phyloP scores from a whole-genome alignment of 2,113 vertebrate genomes.

The Phasianus colchicus region DNA sequence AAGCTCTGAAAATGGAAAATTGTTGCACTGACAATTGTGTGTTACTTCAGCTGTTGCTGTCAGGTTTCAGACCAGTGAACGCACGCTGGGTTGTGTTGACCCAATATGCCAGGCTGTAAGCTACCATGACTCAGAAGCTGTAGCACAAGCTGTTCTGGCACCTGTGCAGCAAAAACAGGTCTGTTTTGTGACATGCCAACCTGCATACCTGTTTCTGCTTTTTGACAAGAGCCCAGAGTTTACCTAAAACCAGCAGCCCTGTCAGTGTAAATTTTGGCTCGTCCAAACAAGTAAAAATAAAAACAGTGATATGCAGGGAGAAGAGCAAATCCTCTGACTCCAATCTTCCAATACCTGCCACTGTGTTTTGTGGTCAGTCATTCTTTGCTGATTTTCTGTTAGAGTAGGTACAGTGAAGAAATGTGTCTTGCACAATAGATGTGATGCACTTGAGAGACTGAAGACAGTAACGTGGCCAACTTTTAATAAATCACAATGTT shows the following conservation, averaged over 20 bases:
- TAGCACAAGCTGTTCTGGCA: not conserved
- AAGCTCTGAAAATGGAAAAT: not conserved
- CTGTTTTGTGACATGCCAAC: not conserved
- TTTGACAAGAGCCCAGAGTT: not conserved
- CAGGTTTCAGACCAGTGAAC: not conserved
- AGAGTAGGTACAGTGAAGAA: not conserved
- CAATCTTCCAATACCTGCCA: not conserved
- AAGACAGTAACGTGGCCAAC: not conserved
- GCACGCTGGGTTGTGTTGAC: not conserved
- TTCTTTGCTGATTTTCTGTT: not conserved
- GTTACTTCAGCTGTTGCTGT: not conserved
- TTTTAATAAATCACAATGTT: not conserved
- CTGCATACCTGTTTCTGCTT: accelerated
- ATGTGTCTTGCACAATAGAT: not conserved
- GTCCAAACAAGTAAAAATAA: conserved; percentile 22
- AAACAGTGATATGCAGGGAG: not conserved
- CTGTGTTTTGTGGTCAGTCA: conserved; percentile 8
- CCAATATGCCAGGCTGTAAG: not conserved
- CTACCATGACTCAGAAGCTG: not conserved
- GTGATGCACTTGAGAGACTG: not conserved
- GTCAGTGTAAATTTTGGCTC: not conserved
- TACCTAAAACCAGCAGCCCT: not conserved
- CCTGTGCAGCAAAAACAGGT: not conserved
- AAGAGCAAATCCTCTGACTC: not conserved
- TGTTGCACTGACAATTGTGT: not conserved